These are phyloP conservation scores for Megalopta genalis DNA, from an alignment of 1,140 invertebrate species.

Conservation along the genomic window DNA sequence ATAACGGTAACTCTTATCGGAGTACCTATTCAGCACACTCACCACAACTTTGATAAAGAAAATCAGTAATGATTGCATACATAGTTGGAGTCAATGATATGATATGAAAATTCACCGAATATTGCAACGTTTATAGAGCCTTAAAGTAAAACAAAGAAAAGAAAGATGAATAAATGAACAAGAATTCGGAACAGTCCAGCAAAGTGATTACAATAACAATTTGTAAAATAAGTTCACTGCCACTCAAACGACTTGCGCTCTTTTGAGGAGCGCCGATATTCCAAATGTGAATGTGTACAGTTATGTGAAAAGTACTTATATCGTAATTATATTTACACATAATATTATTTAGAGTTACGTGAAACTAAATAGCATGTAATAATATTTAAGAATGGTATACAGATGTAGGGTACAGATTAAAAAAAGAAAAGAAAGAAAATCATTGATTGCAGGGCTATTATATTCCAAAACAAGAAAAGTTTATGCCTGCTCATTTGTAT, in stretches of 20 bases:
- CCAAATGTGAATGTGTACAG: constrained; percentile 73
- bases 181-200: constrained; percentile 62
- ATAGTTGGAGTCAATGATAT: constrained; percentile 61
- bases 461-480: constrained; percentile 49
- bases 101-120: constrained; percentile 60
- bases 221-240: constrained; percentile 75
- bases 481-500: constrained; percentile 59
- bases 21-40: constrained; percentile 58
- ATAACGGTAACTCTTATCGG: constrained; percentile 45
- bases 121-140: constrained; percentile 58
- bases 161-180: constrained; percentile 28
- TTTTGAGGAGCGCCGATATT: constrained; percentile 59
- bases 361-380: constrained; percentile 68
- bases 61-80: constrained; percentile 63
- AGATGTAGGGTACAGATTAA: constrained; percentile 60
- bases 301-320: constrained; percentile 72
- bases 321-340: constrained; percentile 70
- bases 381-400: constrained; percentile 68
- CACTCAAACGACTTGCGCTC: constrained; percentile 71
- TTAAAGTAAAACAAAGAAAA: constrained; percentile 34
- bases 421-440: constrained; percentile 49
- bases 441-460: constrained; percentile 55
- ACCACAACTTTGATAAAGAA: constrained; percentile 60
- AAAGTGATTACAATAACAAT: constrained; percentile 70
- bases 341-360: constrained; percentile 70